Evolutionary conservation across 2,888 invertebrate species (phyloP).

Genomic region (Heliconius ismenius): DNA sequence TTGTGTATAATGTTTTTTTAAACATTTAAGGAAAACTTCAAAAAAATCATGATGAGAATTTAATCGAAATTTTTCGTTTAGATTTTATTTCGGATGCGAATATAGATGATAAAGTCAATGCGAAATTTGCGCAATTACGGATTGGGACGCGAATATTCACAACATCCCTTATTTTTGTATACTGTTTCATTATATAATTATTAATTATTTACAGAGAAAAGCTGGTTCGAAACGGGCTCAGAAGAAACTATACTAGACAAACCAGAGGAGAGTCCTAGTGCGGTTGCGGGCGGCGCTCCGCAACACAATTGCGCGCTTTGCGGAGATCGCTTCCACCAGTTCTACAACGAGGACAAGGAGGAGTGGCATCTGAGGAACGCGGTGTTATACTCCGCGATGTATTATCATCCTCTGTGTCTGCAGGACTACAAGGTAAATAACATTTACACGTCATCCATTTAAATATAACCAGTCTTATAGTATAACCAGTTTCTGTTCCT

Average conservation of each 20-base stretch:
- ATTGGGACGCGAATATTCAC: too few relatives aligned
- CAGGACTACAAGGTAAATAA: constrained; percentile 91
- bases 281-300: constrained; percentile 84
- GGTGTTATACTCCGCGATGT: constrained; percentile 84
- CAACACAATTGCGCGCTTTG: constrained; percentile 92
- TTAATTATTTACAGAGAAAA: constrained; percentile 84
- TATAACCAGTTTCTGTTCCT: too few relatives aligned
- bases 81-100: too few relatives aligned
- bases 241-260: constrained; percentile 57
- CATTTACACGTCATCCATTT: too few relatives aligned
- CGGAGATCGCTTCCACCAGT: constrained; percentile 95
- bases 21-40: too few relatives aligned
- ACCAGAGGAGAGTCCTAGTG: constrained; percentile 83
- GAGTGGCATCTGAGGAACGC: constrained; percentile 97
- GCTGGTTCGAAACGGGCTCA: constrained; percentile 90
- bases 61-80: too few relatives aligned
- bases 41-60: too few relatives aligned
- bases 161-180: background rate
- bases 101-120: too few relatives aligned
- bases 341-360: constrained; percentile 98
- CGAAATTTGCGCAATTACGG: too few relatives aligned
- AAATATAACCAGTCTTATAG: too few relatives aligned
- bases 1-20: too few relatives aligned
- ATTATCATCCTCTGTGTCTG: constrained; percentile 94
- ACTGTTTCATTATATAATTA: background rate